Base-by-base conservation (phyloP, 2,888 invertebrate genomes). In the Pseudococcus longispinus region DNA sequence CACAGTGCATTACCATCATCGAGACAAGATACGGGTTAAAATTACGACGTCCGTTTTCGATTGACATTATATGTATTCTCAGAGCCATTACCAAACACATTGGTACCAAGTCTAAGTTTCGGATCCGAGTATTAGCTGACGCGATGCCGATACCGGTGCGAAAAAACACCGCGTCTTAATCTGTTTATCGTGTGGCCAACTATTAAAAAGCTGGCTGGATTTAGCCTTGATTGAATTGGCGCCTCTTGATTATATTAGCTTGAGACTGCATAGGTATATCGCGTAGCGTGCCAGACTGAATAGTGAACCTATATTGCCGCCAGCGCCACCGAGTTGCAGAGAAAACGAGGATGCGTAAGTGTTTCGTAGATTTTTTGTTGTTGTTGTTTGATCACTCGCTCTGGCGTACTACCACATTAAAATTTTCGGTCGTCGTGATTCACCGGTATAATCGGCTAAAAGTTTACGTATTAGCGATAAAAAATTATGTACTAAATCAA, bases 201-300 rank as follows among this genome's bases (percentile, higher is more conserved):
- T 85, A 85, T 70, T 70, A 85, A 85, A 85, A 84, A 18, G 9
- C 23, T 60, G 23, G 60, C 60, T 60, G 23, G 60, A 9, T 70
- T 60, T 70, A 85, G 60, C 85, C 85, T 85, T 85, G 85, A 85
- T 85, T 74, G 85, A 85, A 37, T 74, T 85, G 85, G 85, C 85
- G 74, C 85, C 85, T 85, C 70, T 85, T 70, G 85, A 85, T 46
- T 46, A 55, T 55, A 83, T 23, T 15, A 55, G n/a, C n/a, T 55
- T n/a, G 18, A 37, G 37, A 37, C n/a, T n/a, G n/a, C n/a, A 6
- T 37, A 37, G 37, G 32, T 55, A 55, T 55, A n/a, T 55, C 37
- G 37, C 37, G 37, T 83, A 1, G 83, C 18, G 83, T 83, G 32
- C 83, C 55, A 83, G 83, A 83, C 83, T 29, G 83, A 83, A 55